Evolutionary conservation across 2,888 invertebrate species (phyloP), one percentile per base, ranked within the genome.

Genomic region (Smittia sp.): DNA sequence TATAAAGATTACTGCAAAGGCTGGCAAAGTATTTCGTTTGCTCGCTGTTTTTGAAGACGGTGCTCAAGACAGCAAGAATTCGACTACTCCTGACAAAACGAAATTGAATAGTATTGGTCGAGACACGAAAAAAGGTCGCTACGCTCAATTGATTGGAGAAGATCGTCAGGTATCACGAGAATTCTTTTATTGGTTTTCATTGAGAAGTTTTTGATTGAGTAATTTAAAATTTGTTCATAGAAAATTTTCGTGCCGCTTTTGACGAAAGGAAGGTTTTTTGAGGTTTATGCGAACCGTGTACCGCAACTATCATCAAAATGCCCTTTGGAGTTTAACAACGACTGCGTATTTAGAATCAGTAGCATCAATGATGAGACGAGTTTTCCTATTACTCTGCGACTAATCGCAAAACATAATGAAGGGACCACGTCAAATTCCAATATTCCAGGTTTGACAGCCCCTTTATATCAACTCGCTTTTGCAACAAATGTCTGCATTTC

Each of bases 31-130:
- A 41, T 86, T 90, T 77, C 87, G 90, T 58, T 82, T 91, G 63
- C 84, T 91, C 13, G 91, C 90, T 0, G 90, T 91, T 62, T 91
- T 90, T 80, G 90, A 90, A 75, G 91, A 91, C 81, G 87, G 89
- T 76, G 58, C 54, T 41, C 58, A 67, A 27, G 70, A 67, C 7
- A 74, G 74, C 74, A 11, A 75, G 69, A 62, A 20, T 25, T 58
- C 25, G 20, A 27, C 70, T 54, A 46, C 68, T 13, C 39, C 68
- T 4, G 46, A 46, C 18, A 73, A 73, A 27, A 52, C 65, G 18
- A 66, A 66, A 24, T 41, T 54, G 25, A 69, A 39, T 32, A 77
- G 75, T 69, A 78, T 78, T 24, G 79, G 81, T 0, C 78, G 82
- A 1, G 80, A 83, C 77, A 78, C 81, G 79, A 80, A 85, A 78